Percentiles rank a stretch among this genome's conserved stretches.
These are phyloP conservation scores for Sciaenops ocellatus DNA, from an alignment of 2,797 vertebrate genomes.

Conservation along the genomic window DNA sequence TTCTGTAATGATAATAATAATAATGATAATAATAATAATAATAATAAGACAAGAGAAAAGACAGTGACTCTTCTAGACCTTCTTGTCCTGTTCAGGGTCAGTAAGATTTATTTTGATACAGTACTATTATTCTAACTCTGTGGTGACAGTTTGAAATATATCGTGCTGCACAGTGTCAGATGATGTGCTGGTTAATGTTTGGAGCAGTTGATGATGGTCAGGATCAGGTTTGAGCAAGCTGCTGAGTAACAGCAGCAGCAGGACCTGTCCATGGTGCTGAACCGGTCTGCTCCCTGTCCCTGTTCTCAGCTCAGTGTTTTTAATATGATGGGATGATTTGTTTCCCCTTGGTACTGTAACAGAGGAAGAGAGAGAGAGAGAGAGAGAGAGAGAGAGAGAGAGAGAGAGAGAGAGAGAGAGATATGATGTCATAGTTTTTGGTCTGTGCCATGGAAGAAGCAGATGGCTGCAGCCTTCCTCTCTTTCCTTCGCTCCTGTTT, in stretches of 20 bases:
- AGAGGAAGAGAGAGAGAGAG: not conserved
- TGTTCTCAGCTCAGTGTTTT: not conserved
- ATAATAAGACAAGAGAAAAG: no score
- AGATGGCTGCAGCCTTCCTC: slow-evolving; percentile 77
- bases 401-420: not conserved
- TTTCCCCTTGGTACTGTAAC: not conserved
- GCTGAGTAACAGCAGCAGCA: not conserved
- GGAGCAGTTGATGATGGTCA: no score
- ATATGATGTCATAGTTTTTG: slow-evolving; percentile 86
- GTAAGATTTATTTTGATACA: no score
- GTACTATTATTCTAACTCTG: no score
- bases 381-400: not conserved
- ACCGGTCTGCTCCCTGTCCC: not conserved
- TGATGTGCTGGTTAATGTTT: not conserved
- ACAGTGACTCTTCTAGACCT: not conserved
- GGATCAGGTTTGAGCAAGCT: not conserved
- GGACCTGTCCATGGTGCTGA: slow-evolving; percentile 67
- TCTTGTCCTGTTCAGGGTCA: not conserved
- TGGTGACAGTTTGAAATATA: no score
- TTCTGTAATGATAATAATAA: no score
- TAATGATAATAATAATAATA: no score
- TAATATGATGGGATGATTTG: not conserved
- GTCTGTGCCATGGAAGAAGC: slow-evolving; percentile 74
- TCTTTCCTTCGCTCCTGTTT: not conserved
- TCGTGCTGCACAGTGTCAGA: not conserved